Evolutionary conservation across 2,888 invertebrate genomes (phyloP).

Genomic region (Latheticus oryzae): DNA sequence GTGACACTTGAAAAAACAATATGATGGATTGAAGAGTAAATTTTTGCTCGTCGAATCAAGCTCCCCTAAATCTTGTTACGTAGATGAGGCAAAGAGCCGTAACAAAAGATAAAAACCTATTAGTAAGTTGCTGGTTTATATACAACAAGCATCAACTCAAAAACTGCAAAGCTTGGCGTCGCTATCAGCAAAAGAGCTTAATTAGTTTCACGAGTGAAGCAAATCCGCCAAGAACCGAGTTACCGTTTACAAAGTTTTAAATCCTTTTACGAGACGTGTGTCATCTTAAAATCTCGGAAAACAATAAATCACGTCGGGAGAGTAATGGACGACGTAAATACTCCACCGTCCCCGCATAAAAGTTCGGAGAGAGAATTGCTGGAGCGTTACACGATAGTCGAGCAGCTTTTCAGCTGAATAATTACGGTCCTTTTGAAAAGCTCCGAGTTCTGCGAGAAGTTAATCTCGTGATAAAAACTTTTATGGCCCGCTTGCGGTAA

Average conservation of each 20-base stretch:
- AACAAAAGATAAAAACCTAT: constrained; percentile 35
- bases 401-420: constrained; percentile 46
- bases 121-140: constrained; percentile 23
- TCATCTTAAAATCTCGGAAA: constrained; percentile 45
- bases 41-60: background rate
- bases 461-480: constrained; percentile 47
- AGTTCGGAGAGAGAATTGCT: constrained; percentile 39
- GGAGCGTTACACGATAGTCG: constrained; percentile 43
- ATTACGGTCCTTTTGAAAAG: constrained; percentile 43
- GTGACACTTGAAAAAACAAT: background rate
- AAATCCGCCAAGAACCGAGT: constrained; percentile 26
- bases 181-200: constrained; percentile 35
- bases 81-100: constrained; percentile 20
- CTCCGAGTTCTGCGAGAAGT: constrained; percentile 44
- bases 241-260: constrained; percentile 42
- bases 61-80: constrained; percentile 16
- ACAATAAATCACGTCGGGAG: constrained; percentile 45
- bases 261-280: constrained; percentile 47
- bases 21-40: background rate
- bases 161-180: constrained; percentile 31
- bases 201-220: constrained; percentile 30
- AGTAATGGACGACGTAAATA: constrained; percentile 40
- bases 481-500: constrained; percentile 45
- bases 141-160: constrained; percentile 25
- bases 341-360: constrained; percentile 36